Conservation (phyloP, 1,140 invertebrate species). For the Bradysia coprophila region DNA sequence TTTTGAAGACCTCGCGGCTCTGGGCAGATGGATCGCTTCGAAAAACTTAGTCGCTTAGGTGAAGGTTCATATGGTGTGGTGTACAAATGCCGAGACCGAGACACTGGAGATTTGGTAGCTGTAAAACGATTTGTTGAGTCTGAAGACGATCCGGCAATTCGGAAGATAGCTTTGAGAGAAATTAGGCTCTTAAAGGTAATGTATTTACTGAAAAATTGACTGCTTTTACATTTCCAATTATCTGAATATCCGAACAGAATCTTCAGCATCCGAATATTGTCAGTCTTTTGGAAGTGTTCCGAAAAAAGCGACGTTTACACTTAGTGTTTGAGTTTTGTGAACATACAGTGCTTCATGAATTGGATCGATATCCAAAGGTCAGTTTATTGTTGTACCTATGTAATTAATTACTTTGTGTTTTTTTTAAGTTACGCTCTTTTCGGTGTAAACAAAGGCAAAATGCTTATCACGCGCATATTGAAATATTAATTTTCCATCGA, state of each 20-base stretch:
- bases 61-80: constrained; percentile 98
- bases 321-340: constrained; percentile 98
- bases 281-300: constrained; percentile 94
- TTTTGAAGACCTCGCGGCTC: constrained; percentile 55
- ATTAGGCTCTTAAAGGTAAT: constrained; percentile 91
- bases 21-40: constrained; percentile 94
- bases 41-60: constrained; percentile 88
- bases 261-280: constrained; percentile 96
- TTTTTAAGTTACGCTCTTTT: background rate
- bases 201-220: too few relatives aligned
- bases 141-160: constrained; percentile 94
- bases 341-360: constrained; percentile 86
- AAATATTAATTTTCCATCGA: background rate
- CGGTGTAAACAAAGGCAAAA: background rate
- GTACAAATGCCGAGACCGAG: constrained; percentile 93
- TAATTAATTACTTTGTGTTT: too few relatives aligned
- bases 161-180: constrained; percentile 95
- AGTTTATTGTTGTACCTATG: constrained; percentile 6
- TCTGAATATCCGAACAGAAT: too few relatives aligned
- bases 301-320: constrained; percentile 88
- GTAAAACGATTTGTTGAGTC: constrained; percentile 99
- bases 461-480: too few relatives aligned
- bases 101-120: constrained; percentile 89
- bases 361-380: constrained; percentile 70
- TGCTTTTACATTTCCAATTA: too few relatives aligned